Base-by-base conservation (phyloP, 2,113 vertebrate species). In the Oryzias curvinotus region DNA sequence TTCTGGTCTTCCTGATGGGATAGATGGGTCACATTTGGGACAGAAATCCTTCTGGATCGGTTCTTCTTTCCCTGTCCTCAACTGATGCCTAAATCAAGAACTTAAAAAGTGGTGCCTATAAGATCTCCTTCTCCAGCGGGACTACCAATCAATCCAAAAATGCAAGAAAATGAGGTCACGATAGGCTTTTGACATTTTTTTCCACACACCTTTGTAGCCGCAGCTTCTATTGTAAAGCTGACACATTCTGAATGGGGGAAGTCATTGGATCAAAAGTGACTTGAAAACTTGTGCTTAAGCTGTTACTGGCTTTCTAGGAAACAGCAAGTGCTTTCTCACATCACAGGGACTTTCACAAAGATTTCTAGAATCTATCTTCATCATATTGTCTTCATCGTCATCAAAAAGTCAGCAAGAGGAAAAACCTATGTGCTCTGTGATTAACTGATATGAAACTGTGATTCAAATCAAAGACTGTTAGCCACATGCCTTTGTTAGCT, bases 401-500 rank as follows among this genome's bases (percentile, higher is more conserved):
- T 3, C 15, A 63, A 28, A 14, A 47, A 46, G 25, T 46, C 25
- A 65, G n/a, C 15, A 59, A 44, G 66, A 52, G 46, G 16, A 25
- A 49, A 79, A 71, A 73, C 70, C 42, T 57, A 59, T 76, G 54
- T 64, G 63, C 73, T 55, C 51, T 41, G 10, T 57, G 47, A 72
- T 72, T 68, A 64, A 59, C 71, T 85, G 65, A 68, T 67, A 77
- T 66, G 45, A 90, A 87, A 88, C 81, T 86, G 85, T 86, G 81
- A 81, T 73, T 76, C 56, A 41, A 75, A 85, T 84, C 57, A 78
- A 85, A 82, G 87, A 90, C 87, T 90, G 89, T 90, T 89, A 87
- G 84, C 86, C 87, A 89, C 83, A 88, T 89, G 87, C 87, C 88
- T 90, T 88, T 77, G 68, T 84, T 82, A 81, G 60, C 73, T 85